Evolutionary conservation across 2,797 vertebrate species (phyloP).

Genomic region (Onychomys torridus): DNA sequence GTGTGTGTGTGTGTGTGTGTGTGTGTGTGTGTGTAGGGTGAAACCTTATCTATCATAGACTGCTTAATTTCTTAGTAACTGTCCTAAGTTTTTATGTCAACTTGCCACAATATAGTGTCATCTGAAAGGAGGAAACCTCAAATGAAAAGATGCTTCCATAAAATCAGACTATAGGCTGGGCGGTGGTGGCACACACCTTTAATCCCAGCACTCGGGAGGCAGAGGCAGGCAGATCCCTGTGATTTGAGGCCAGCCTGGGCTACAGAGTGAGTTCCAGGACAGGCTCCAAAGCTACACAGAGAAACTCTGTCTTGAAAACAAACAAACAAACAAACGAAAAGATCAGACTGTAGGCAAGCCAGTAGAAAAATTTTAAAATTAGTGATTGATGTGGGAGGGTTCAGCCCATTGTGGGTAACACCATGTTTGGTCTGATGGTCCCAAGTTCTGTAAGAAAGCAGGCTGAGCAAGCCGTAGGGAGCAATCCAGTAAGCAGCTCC

Average conservation of each 20-base stretch:
- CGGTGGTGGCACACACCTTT: too few relatives aligned
- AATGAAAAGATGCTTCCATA: not conserved
- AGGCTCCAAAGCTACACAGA: too few relatives aligned
- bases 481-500: not conserved
- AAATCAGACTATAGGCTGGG: not conserved
- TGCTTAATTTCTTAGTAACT: not conserved
- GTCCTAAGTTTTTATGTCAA: not conserved
- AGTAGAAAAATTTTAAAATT: not conserved
- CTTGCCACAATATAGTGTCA: not conserved
- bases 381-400: not conserved
- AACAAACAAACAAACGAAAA: too few relatives aligned
- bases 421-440: not conserved
- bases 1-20: not conserved
- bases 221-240: too few relatives aligned
- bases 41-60: not conserved
- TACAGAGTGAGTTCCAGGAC: too few relatives aligned
- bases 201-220: too few relatives aligned
- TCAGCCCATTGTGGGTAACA: not conserved
- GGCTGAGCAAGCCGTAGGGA: not conserved
- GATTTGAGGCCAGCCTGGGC: too few relatives aligned
- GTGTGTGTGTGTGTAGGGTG: not conserved
- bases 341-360: not conserved
- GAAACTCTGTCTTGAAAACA: too few relatives aligned
- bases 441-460: not conserved
- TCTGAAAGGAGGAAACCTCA: not conserved